Evolutionary conservation across 2,888 invertebrate genomes (phyloP), one percentile per base, ranked within the genome.

Genomic region (Lycaena phlaeas): DNA sequence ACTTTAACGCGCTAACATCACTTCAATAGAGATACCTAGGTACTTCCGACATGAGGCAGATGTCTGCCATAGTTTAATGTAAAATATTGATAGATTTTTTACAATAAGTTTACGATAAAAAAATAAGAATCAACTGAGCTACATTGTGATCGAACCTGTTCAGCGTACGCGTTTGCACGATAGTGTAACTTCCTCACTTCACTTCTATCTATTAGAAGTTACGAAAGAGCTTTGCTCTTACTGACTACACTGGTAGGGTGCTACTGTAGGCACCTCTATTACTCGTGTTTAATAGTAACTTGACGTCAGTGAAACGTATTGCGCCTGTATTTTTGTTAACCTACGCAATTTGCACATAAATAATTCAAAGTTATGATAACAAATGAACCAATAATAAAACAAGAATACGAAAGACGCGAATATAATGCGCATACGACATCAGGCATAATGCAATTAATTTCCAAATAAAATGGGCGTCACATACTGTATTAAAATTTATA

Each of bases 41-140:
- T 43, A 50, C 47, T 50, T 52, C 44, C 52, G 58, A 59, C 57
- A 55, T 49, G 46, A 50, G 50, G 42, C 44, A 41, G 34, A 45
- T 26, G 38, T 68, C n/a, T 66, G 63, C 61, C 52, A 64, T 78
- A 78, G 75, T 68, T 57, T 69, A 73, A 74, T 67, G 61, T 76
- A 53, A 53, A 46, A 49, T 52, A 50, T 53, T 44, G 40, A 49
- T 57, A 53, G 53, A 53, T 56, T 71, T 78, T 72, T 73, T 81
- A 81, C 68, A 74, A 68, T 79, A 76, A 76, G 75, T 79, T 73
- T 70, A 67, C 64, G 65, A 68, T 72, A 70, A 71, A 48, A 52
- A 51, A 54, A 53, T 61, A 73, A 59, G 68, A 76, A 77, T 82
- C 81, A 84, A 76, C 77, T 78, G 76, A 84, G 82, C 82, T 84